Evolutionary conservation across 2,888 invertebrate species (phyloP), one percentile per base, ranked within the genome.

Genomic region (Lasioglossum figueresi): DNA sequence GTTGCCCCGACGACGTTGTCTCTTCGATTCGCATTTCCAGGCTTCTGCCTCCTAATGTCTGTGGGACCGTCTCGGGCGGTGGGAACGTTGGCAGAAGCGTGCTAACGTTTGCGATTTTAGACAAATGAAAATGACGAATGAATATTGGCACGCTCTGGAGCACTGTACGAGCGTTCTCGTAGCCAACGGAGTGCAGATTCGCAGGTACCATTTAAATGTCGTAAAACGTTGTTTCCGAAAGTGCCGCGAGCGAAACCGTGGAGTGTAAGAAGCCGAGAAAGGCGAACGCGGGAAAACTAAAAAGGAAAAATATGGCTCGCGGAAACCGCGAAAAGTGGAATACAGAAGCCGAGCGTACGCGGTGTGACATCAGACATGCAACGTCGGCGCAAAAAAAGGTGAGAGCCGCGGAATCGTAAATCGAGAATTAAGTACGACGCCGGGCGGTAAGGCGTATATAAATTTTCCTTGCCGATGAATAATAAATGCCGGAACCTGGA

Each of bases 401-500:
- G 82, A 74, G 84, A 78, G 79, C 76, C 87, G 86, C 73, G 86
- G 88, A 89, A 90, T 91, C 89, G 87, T 91, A 91, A 92, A 92
- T 91, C 88, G 88, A 90, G 90, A 86, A 84, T 87, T 85, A 89
- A 86, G 88, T 87, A 90, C 88, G 84, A 88, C 88, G 85, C 85
- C 86, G 80, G 73, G 79, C 72, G 83, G 83, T 79, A 91, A 91
- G 88, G 85, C 90, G 90, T 89, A 87, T 92, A 92, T 91, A 91
- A 91, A 92, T 91, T 91, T 91, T 91, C 88, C 90, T 91, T 86
- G 90, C 89, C 90, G 88, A 92, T 92, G 92, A 93, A 93, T 92
- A 93, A 92, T 92, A 93, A 92, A 92, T 91, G 89, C 88, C 88
- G 87, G 88, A 78, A 87, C 83, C 79, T 56, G 68, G 72, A 63